Evolutionary conservation across 2,888 invertebrate species (phyloP), one percentile per base, ranked within the genome.

Genomic region (Diaprepes abbreviatus): DNA sequence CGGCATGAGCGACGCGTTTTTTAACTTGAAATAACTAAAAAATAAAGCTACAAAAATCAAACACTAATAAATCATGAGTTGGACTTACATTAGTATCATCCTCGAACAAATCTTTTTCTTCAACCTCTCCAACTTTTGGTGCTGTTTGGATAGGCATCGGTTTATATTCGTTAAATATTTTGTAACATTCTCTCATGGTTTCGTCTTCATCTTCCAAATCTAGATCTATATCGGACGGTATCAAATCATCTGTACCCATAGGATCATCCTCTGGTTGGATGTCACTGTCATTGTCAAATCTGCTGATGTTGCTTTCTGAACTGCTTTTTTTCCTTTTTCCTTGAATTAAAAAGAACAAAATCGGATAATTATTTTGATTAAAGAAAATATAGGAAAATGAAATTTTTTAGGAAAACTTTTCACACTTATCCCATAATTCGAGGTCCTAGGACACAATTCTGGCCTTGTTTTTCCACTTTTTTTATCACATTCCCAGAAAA

Each of bases 161-260:
- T 65, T 89, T 89, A 84, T 92, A 90, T 84, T 94, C 93, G 83
- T 94, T 93, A 84, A 94, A 96, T 77, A 96, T 95, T 85, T 89
- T 91, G 79, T 92, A 90, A 83, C 96, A 96, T 83, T 96, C 94
- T 57, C 75, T 70, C 74, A 81, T 74, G n/a, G 80, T 81, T 76
- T 92, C 89, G 78, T 92, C 90, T 69, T 94, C 90, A 48, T 79
- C 76, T 74, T 91, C 89, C 3, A 75, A 58, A 63, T 79, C 78
- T 17, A 72, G 43, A 57, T 78, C 78, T 45, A 71, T 19, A 55
- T 73, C 72, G 10, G 68, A 72, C 2, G 60, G 62, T 4, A 54
- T 16, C 4, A 71, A 17, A 38, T 66, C 60, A 14, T 71, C 67
- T 17, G 54, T 10, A 16, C 28, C 55, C 54, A 52, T 54, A 6